Evolutionary conservation across 2,113 vertebrate species (phyloP).

Genomic region (Cynoglossus semilaevis): DNA sequence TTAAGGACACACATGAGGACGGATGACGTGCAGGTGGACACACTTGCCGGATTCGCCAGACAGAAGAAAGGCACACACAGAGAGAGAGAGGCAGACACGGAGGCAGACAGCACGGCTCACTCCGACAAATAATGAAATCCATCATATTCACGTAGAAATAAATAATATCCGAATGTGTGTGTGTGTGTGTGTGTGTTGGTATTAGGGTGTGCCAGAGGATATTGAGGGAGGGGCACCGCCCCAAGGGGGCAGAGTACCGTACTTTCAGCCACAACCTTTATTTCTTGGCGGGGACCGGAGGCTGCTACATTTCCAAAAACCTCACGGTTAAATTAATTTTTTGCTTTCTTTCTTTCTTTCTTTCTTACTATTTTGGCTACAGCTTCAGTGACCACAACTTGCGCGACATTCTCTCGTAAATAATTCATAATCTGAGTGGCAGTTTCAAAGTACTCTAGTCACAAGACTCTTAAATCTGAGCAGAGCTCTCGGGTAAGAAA

Average conservation of each 20-base stretch:
- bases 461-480: no score
- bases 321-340: conserved; percentile 41
- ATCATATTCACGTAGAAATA: conserved; percentile 49
- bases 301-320: conserved; percentile 29
- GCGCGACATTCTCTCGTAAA: no score
- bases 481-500: no score
- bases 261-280: conserved; percentile 42
- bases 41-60: background rate
- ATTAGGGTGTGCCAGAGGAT: conserved; percentile 40
- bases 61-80: conserved; percentile 23
- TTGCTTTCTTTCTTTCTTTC: background rate
- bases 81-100: conserved; percentile 39
- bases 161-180: conserved; percentile 42
- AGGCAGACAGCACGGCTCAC: conserved; percentile 30
- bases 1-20: conserved; percentile 51
- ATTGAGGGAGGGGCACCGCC: conserved; percentile 56
- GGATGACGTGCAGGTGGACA: conserved; percentile 51
- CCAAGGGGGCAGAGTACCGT: conserved; percentile 43
- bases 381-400: no score
- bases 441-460: no score
- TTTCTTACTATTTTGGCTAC: no score
- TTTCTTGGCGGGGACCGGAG: conserved; percentile 40
- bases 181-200: conserved; percentile 28
- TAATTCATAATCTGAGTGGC: no score
- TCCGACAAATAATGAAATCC: conserved; percentile 53